phyloP scores from a whole-genome alignment of 2,797 vertebrate genomes.

The Rhodeus uyekii region DNA sequence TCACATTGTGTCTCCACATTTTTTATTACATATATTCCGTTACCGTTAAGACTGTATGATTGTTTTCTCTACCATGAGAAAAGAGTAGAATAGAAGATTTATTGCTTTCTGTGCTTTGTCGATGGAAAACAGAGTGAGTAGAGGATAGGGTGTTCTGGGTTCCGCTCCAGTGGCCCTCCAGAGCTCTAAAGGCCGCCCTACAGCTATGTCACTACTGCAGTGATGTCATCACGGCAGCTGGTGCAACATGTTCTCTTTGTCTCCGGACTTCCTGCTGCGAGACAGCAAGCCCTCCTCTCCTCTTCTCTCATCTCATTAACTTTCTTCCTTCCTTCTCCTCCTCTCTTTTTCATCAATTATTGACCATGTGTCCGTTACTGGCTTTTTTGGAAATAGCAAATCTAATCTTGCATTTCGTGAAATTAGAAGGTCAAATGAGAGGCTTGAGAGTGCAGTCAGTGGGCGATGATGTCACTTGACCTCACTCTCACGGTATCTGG shows the following conservation, averaged over 20 bases:
- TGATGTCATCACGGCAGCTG: slow-evolving; percentile 53
- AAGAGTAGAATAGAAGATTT: slow-evolving; percentile 5
- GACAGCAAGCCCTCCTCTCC: slow-evolving; percentile 33
- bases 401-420: neutral
- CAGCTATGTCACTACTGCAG: slow-evolving; percentile 6
- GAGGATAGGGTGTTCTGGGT: slow-evolving; percentile 37
- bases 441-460: slow-evolving; percentile 10
- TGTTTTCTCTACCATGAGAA: slow-evolving; percentile 22
- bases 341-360: slow-evolving; percentile 10
- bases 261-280: slow-evolving; percentile 46
- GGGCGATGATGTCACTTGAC: slow-evolving; percentile 33
- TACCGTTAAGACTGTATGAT: slow-evolving; percentile 3
- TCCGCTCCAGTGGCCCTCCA: slow-evolving; percentile 8
- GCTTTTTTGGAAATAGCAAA: slow-evolving; percentile 9
- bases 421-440: neutral
- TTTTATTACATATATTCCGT: neutral
- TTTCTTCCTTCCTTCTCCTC: slow-evolving; percentile 14
- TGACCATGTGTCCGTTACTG: slow-evolving; percentile 7
- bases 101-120: slow-evolving; percentile 26
- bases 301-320: slow-evolving; percentile 22
- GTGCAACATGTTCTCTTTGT: slow-evolving; percentile 42
- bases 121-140: slow-evolving; percentile 16
- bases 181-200: slow-evolving; percentile 3
- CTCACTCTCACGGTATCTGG: neutral
- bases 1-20: neutral